Evolutionary conservation across 2,888 invertebrate genomes (phyloP).

Genomic region (Drosophila algonquin): DNA sequence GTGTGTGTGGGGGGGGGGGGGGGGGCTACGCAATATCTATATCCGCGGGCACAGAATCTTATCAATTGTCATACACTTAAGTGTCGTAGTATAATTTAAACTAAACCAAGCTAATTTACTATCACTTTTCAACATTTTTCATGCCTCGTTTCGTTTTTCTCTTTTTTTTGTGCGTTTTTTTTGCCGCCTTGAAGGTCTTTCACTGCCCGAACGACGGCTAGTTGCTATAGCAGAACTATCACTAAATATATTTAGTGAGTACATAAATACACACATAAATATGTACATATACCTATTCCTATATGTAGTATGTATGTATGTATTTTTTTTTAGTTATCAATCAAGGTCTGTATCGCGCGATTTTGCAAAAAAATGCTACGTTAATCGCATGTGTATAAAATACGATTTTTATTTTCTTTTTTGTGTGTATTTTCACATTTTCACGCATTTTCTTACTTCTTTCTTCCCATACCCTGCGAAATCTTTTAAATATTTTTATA

Average conservation of each 20-base stretch:
- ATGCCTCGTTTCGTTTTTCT: slow-evolving; percentile 1
- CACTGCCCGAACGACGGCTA: not conserved
- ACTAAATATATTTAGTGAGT: slow-evolving; percentile 4
- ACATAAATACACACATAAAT: slow-evolving; percentile 5
- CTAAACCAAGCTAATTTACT: slow-evolving; percentile 62
- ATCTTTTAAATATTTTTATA: slow-evolving; percentile 66
- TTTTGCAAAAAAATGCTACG: slow-evolving; percentile 69
- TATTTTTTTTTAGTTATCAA: slow-evolving; percentile 65
- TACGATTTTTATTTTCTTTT: slow-evolving; percentile 23
- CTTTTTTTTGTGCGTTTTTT: slow-evolving; percentile 5
- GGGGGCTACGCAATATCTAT: slow-evolving; percentile 41
- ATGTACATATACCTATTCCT: slow-evolving; percentile 1
- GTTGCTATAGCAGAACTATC: slow-evolving; percentile 41
- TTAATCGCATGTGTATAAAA: slow-evolving; percentile 46
- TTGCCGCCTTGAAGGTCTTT: slow-evolving; percentile 20
- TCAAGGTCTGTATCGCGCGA: slow-evolving; percentile 76
- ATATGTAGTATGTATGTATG: slow-evolving; percentile 22
- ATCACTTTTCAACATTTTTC: slow-evolving; percentile 52
- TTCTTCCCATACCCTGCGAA: slow-evolving; percentile 9
- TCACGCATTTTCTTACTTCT: slow-evolving; percentile 42
- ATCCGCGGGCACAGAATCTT: slow-evolving; percentile 53
- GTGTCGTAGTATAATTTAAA: slow-evolving; percentile 64
- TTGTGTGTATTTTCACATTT: slow-evolving; percentile 13
- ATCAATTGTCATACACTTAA: slow-evolving; percentile 70
- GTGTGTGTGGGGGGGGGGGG: too few relatives aligned